Evolutionary conservation across 2,113 vertebrate species (phyloP), one percentile per base, ranked within the genome.

Genomic region (Campylorhamphus procurvoides): DNA sequence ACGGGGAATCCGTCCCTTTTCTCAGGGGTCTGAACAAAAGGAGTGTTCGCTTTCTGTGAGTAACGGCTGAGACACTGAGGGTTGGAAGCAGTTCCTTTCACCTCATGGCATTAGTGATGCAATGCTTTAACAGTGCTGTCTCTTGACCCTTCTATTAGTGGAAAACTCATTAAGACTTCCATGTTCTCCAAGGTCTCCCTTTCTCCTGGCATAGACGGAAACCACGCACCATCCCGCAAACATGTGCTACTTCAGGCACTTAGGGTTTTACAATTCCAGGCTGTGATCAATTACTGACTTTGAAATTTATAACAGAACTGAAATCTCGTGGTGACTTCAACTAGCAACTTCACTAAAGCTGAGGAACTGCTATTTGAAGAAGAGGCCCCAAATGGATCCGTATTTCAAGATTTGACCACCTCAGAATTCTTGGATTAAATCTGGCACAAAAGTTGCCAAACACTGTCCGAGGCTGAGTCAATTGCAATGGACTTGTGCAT

Each of bases 171-270:
- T 94, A 93, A 92, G 94, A 94, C 91, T 88, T 95, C 92, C 88
- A 56, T 90, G 96, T 96, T 98, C 97, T 97, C 95, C 86, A 93
- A 96, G 96, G 96, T 97, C 86, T 94, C 63, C 62, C 59, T 87
- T 96, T 95, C 92, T 96, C 97, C 95, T 94, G 35, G 98, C 94
- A 95, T 91, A 93, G 77, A 59, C 60, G 92, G 95, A 97, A 98
- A 98, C 78, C 63, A 87, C 97, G 98, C 85, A 97, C 88, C 85
- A 66, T 27, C 85, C 78, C 89, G 68, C 68, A 93, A 97, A 96
- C 88, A 79, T 92, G 93, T 93, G 97, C 97, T 96, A 94, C 97
- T 94, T 94, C 72, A 91, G 80, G 69, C 66, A 25, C 86, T 85
- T 55, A 91, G 75, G 92, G 24, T 90, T 89, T 85, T 79, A 63